Conservation (phyloP, 2,797 vertebrate genomes). For the Pseudopleuronectes americanus region DNA sequence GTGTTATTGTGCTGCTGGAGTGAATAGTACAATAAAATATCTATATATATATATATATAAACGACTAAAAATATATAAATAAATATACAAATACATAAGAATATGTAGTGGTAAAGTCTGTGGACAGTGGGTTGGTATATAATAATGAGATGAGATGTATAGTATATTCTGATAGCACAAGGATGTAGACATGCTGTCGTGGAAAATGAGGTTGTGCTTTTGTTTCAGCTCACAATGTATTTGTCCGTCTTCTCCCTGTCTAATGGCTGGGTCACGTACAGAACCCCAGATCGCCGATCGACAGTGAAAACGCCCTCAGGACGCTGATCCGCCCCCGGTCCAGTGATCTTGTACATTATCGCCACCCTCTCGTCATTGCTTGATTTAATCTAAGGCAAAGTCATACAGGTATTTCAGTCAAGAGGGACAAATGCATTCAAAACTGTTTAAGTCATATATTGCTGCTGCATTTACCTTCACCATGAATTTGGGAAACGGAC, state of each 20-base stretch:
- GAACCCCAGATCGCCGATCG: conserved; percentile 77
- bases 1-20: too few species aligned
- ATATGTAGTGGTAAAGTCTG: too few species aligned
- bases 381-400: conserved; percentile 85
- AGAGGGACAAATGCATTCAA: background rate
- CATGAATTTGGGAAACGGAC: conserved; percentile 63
- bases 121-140: too few species aligned
- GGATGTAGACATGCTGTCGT: background rate
- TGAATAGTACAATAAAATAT: too few species aligned
- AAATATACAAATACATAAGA: too few species aligned
- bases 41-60: too few species aligned
- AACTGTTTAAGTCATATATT: background rate
- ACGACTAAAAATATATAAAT: too few species aligned
- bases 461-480: conserved; percentile 57
- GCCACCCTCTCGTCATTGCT: conserved; percentile 75
- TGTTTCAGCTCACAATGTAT: conserved; percentile 81
- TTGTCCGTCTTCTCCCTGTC: conserved; percentile 85
- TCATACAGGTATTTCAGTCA: background rate
- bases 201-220: background rate
- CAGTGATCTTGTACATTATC: conserved; percentile 88
- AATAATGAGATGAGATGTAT: too few species aligned
- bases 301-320: conserved; percentile 86
- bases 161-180: background rate
- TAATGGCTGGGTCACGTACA: conserved; percentile 83
- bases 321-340: conserved; percentile 85